phyloP scores from a whole-genome alignment of 2,888 invertebrate genomes.

The Polietes domitor region DNA sequence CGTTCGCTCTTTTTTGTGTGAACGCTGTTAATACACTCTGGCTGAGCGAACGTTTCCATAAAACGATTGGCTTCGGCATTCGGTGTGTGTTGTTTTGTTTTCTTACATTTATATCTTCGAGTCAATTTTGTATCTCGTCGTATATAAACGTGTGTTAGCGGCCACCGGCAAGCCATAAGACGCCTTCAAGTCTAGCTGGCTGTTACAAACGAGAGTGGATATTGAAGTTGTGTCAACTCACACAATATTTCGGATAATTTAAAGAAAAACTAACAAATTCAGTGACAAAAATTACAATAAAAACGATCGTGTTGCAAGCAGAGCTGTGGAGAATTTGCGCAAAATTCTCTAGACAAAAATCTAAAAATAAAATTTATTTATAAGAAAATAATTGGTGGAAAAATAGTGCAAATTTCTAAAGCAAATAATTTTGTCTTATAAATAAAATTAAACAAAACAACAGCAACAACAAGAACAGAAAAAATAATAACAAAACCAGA shows the following conservation, averaged over 20 bases:
- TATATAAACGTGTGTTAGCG: slow-evolving; percentile 79
- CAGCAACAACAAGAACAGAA: background rate
- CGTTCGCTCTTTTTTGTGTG: background rate
- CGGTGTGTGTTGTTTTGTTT: background rate
- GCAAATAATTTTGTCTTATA: slow-evolving; percentile 63
- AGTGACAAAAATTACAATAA: slow-evolving; percentile 22
- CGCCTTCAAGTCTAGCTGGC: slow-evolving; percentile 81
- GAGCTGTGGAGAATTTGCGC: slow-evolving; percentile 1
- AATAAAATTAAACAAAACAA: slow-evolving; percentile 35
- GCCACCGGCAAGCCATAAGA: slow-evolving; percentile 79
- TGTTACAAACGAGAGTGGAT: slow-evolving; percentile 79
- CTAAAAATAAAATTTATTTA: slow-evolving; percentile 46
- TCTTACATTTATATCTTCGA: background rate
- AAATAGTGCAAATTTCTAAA: slow-evolving; percentile 28
- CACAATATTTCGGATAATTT: slow-evolving; percentile 68
- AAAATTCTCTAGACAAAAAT: slow-evolving; percentile 36
- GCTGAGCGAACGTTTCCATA: background rate
- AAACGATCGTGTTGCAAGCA: background rate
- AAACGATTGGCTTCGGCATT: slow-evolving; percentile 1
- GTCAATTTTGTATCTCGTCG: slow-evolving; percentile 45
- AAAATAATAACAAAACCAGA: background rate
- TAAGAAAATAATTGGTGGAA: slow-evolving; percentile 61
- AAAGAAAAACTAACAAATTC: slow-evolving; percentile 37
- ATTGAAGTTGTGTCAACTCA: slow-evolving; percentile 75
- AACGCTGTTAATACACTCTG: background rate